These are phyloP conservation scores for Tetrao urogallus DNA, from an alignment of 2,113 vertebrate species.

Conservation along the genomic window DNA sequence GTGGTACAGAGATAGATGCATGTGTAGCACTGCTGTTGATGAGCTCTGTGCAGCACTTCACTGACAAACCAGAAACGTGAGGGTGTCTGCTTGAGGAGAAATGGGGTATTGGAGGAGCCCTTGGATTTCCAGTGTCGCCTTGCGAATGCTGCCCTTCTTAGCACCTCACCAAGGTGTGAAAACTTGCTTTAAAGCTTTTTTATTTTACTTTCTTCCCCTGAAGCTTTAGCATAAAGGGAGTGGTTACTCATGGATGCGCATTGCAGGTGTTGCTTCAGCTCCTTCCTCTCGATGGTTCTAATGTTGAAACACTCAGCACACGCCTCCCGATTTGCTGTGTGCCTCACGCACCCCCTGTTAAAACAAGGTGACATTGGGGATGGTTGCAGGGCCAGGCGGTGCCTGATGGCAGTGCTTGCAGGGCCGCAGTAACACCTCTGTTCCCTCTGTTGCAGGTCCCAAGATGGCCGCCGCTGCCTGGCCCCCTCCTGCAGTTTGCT, in stretches of 20 bases:
- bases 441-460: constrained; percentile 26
- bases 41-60: neutral
- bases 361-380: neutral
- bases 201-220: neutral
- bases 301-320: neutral
- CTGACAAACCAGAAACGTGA: neutral
- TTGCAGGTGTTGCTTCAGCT: neutral
- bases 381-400: neutral
- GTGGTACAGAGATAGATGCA: neutral
- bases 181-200: neutral
- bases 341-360: neutral
- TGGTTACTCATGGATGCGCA: neutral
- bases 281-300: neutral
- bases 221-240: neutral
- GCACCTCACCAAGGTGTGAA: constrained; percentile 9
- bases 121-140: neutral
- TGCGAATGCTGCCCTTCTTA: neutral
- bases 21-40: neutral
- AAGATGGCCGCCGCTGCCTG: neutral
- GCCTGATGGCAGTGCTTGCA: neutral
- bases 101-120: neutral
- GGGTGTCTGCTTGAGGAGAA: neutral
- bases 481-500: neutral
- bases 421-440: neutral
- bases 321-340: neutral